Base-by-base conservation (phyloP, 2,888 invertebrate species). In the Heliconius aoede region DNA sequence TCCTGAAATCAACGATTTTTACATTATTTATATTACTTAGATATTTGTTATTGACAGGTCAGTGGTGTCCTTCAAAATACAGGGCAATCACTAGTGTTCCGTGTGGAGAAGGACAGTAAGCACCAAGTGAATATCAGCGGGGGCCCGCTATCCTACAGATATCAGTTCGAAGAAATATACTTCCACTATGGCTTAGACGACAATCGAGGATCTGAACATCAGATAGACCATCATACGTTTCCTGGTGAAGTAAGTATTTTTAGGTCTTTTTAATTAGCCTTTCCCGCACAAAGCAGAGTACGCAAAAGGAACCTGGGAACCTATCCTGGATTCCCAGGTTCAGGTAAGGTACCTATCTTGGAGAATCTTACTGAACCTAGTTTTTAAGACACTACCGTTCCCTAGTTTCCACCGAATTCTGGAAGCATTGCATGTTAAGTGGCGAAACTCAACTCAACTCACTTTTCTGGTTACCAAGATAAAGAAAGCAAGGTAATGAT, bases 161-260 rank as follows among this genome's bases (percentile, higher is more conserved):
- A 99, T 94, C 98, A 98, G 91, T 98, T 99, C 85, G 98, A 98
- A 86, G 98, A 99, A 92, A 97, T 99, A 88, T 98, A 98, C 95
- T 97, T 99, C 88, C 99, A 99, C 93, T 99, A 98, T 89, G 99
- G 99, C 51, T 96, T 96, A 83, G 97, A 97, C 82, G 97, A 99
- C 86, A 96, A 96, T 83, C 96, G 97, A 82, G 99, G 99, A 24
- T 99, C 99, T 0, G 99, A 99, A 90, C 99, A 99, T 91, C 97
- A 97, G 85, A 98, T 99, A 82, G 98, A 98, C 85, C 98, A 98
- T 80, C 97, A 98, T 85, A 96, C 98, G 64, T 99, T 99, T 91
- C 99, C 99, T 36, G 99, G 98, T 76, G 99, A 99, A 97, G 99
- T 99, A 88, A 96, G 96, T 79, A 15, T 18, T 51, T 69, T 8